Evolutionary conservation across 1,140 invertebrate genomes (phyloP), one percentile per base, ranked within the genome.

Genomic region (Schlechtendalia chinensis): DNA sequence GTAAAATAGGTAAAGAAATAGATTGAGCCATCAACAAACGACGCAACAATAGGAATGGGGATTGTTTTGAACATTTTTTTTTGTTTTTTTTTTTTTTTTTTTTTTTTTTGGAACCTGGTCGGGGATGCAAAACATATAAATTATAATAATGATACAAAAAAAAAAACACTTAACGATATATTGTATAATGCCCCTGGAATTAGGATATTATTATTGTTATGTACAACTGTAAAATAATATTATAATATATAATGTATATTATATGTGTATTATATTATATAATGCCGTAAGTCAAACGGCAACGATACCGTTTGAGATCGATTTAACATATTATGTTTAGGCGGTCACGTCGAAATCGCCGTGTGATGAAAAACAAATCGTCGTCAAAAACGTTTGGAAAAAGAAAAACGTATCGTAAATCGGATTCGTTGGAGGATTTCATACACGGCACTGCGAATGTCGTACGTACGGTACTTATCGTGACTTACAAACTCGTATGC

Each of bases 11-110:
- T 19, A 19, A 19, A 65, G 19, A n/a, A 11, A 32, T 11, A 74
- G 53, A 59, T 77, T 77, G 74, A 77, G 74, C 74, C 74, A 77
- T 77, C 74, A 77, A 77, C 74, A 77, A 77, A 77, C 74, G 74
- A 77, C 74, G 74, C 74, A 59, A 77, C 74, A 77, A 77, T 77
- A 19, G 72, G 72, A 45, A 59, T 47, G 2, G 59, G 59, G 58
- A n/a, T n/a, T n/a, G n/a, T n/a, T n/a, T n/a, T n/a, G n/a, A n/a
- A n/a, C n/a, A n/a, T n/a, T n/a, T n/a, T n/a, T n/a, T n/a, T n/a
- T n/a, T n/a, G n/a, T n/a, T n/a, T n/a, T n/a, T n/a, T n/a, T n/a
- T n/a, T n/a, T n/a, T n/a, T n/a, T n/a, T n/a, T n/a, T n/a, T n/a
- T n/a, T n/a, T n/a, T n/a, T n/a, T n/a, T n/a, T n/a, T n/a, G n/a